Evolutionary conservation across 1,140 invertebrate species (phyloP).

Genomic region (Hypothenemus hampei): DNA sequence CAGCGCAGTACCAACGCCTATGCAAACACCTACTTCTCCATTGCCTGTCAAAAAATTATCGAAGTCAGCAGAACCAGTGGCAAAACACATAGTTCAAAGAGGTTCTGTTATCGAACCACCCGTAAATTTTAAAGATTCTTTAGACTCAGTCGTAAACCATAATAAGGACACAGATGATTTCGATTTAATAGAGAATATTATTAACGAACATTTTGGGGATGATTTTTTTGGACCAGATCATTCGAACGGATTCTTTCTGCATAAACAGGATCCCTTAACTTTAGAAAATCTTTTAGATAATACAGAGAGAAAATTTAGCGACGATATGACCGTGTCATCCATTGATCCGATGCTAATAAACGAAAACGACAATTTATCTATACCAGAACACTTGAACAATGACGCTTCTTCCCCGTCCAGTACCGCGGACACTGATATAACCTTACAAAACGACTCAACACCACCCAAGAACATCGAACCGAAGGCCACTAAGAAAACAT

Average conservation of each 20-base stretch:
- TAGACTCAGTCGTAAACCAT: slow-evolving; percentile 25
- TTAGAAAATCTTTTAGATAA: slow-evolving; percentile 18
- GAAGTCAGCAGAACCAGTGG: slow-evolving; percentile 24
- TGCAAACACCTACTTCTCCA: slow-evolving; percentile 22
- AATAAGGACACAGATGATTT: too few species aligned
- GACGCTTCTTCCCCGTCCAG: slow-evolving; percentile 33
- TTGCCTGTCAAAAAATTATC: slow-evolving; percentile 25
- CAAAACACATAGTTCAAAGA: slow-evolving; percentile 33
- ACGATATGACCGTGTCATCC: slow-evolving; percentile 33
- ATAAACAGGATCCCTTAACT: slow-evolving; percentile 11
- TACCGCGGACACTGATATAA: slow-evolving; percentile 27
- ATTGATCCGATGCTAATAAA: slow-evolving; percentile 43
- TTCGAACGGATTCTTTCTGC: slow-evolving; percentile 28
- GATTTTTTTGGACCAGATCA: slow-evolving; percentile 10
- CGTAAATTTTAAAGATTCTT: slow-evolving; percentile 44
- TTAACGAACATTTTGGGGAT: slow-evolving; percentile 35
- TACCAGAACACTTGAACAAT: slow-evolving; percentile 39
- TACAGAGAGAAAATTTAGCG: slow-evolving; percentile 32
- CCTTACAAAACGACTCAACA: slow-evolving; percentile 28
- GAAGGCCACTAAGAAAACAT: slow-evolving; percentile 26
- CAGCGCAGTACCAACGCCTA: slow-evolving; percentile 12
- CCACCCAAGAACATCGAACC: slow-evolving; percentile 28
- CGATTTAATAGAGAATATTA: slow-evolving; percentile 40
- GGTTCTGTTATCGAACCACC: slow-evolving; percentile 48
- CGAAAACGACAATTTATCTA: slow-evolving; percentile 43